phyloP scores from a whole-genome alignment of 2,797 vertebrate species.

The Limosa lapponica region DNA sequence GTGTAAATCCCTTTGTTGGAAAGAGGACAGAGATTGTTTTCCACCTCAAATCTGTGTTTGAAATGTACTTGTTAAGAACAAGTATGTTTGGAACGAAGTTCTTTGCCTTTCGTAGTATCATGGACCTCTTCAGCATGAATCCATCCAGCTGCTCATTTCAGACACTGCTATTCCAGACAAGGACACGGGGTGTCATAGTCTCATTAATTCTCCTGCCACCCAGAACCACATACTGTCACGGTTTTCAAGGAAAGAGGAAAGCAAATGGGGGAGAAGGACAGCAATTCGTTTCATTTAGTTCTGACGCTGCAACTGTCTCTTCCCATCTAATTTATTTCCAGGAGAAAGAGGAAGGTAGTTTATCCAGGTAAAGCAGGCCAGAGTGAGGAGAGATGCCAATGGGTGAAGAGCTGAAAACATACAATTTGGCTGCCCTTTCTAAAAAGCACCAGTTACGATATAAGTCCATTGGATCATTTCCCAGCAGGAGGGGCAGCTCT shows the following conservation, averaged over 20 bases:
- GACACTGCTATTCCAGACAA: background rate
- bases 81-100: constrained; percentile 18
- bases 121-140: background rate
- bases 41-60: background rate
- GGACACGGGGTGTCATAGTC: background rate
- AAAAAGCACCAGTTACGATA: background rate
- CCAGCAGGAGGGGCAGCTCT: background rate
- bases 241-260: background rate
- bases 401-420: background rate
- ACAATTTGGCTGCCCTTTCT: background rate
- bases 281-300: background rate
- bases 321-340: constrained; percentile 20
- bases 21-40: background rate
- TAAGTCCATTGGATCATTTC: background rate
- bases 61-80: constrained; percentile 58
- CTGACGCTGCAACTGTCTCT: background rate
- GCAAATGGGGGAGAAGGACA: background rate
- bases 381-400: background rate
- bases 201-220: background rate
- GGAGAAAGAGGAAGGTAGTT: background rate
- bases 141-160: background rate
- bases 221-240: background rate
- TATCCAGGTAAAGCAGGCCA: background rate
- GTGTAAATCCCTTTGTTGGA: background rate
- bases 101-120: constrained; percentile 6